phyloP scores from a whole-genome alignment of 2,888 invertebrate species.

The Apotomis capreana region DNA sequence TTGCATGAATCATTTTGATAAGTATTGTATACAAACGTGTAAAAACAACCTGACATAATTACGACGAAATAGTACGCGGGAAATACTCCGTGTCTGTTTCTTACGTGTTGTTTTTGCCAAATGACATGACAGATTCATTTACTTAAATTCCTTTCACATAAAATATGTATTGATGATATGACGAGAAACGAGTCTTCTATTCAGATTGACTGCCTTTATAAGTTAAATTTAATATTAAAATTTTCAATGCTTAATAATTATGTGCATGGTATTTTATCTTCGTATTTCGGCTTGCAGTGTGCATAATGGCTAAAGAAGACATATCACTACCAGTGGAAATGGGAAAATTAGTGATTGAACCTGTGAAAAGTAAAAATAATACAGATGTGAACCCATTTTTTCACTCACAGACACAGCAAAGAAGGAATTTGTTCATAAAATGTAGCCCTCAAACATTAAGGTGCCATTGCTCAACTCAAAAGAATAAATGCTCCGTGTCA shows the following conservation, averaged over 20 bases:
- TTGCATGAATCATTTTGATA: constrained; percentile 5
- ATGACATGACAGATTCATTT: constrained; percentile 21
- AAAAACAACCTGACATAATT: neutral
- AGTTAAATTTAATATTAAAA: neutral
- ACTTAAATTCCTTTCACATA: constrained; percentile 18
- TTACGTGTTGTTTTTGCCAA: constrained; percentile 28
- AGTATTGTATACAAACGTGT: constrained; percentile 6
- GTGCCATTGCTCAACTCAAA: constrained; percentile 64
- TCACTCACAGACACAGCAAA: constrained; percentile 49
- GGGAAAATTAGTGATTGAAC: constrained; percentile 83
- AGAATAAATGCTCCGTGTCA: constrained; percentile 53
- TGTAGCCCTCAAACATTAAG: constrained; percentile 52
- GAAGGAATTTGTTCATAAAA: constrained; percentile 49
- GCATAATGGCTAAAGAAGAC: constrained; percentile 74
- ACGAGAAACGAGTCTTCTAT: neutral
- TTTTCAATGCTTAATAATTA: neutral
- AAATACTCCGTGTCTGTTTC: constrained; percentile 10
- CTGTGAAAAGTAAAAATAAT: constrained; percentile 60
- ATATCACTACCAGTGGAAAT: constrained; percentile 79
- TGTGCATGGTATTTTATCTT: neutral
- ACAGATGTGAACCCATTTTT: constrained; percentile 69
- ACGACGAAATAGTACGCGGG: constrained; percentile 20
- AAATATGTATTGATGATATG: neutral
- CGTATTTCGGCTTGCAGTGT: constrained; percentile 21
- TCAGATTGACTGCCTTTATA: neutral